These are phyloP conservation scores for Rhea americana DNA, from an alignment of 2,113 vertebrate genomes.

Conservation along the genomic window DNA sequence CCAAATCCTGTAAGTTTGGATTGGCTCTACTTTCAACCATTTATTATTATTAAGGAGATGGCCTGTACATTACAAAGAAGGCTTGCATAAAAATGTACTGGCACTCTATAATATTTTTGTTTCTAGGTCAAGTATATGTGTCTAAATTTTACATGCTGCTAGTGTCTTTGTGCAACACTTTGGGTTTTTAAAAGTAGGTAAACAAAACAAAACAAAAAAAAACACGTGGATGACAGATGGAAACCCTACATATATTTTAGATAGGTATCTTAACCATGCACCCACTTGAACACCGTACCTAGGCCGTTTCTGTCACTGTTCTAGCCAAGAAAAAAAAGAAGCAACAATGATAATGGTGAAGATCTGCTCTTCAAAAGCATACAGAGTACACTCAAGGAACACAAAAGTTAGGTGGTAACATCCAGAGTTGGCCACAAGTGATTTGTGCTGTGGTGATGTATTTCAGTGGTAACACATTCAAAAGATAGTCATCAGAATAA, in stretches of 20 bases:
- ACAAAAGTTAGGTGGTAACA: neutral
- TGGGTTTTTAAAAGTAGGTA: neutral
- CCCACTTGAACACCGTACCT: neutral
- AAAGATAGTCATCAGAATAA: neutral
- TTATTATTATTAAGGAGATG: neutral
- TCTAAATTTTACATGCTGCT: neutral
- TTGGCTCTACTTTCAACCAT: neutral
- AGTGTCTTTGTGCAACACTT: neutral
- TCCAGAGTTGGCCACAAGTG: neutral
- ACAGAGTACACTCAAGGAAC: neutral
- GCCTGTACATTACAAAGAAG: neutral
- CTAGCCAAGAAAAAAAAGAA: neutral
- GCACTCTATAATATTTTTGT: neutral
- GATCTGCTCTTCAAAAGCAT: neutral
- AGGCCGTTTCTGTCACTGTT: neutral
- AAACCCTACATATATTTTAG: neutral
- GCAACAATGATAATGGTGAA: neutral
- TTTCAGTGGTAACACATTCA: neutral
- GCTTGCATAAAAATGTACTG: neutral
- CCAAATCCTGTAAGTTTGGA: accelerated
- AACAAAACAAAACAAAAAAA: neutral
- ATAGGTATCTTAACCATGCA: neutral
- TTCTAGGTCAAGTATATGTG: neutral
- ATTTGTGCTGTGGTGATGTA: neutral
- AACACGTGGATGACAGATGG: neutral